A percentile compares a stretch with the other conserved stretches of the same genome.
These are phyloP conservation scores for Eurois occulta DNA, from an alignment of 2,888 invertebrate genomes.

Conservation along the genomic window DNA sequence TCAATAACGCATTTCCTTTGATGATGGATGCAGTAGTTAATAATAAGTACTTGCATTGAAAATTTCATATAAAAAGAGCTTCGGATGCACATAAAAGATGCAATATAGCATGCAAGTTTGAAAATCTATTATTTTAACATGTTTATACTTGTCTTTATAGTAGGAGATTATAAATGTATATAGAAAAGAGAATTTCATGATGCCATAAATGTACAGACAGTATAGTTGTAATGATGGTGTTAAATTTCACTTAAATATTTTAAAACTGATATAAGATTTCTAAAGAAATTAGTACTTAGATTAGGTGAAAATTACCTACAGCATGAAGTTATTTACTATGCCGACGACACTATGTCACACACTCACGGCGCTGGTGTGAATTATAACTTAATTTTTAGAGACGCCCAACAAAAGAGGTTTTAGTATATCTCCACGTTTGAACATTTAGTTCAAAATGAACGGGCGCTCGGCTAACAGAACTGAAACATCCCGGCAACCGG, in stretches of 20 bases:
- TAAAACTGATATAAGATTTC: background rate
- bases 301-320: background rate
- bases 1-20: background rate
- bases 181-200: background rate
- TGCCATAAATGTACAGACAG: background rate
- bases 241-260: background rate
- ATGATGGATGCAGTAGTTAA: background rate
- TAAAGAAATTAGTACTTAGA: background rate
- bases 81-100: background rate
- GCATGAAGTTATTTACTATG: background rate
- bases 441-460: slow-evolving; percentile 64
- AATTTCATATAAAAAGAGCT: background rate
- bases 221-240: background rate
- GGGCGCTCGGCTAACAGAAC: slow-evolving; percentile 63
- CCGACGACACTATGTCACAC: background rate
- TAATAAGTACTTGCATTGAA: background rate
- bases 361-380: slow-evolving; percentile 6
- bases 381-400: slow-evolving; percentile 43
- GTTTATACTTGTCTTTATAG: background rate
- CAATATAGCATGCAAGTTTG: background rate
- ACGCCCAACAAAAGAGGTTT: slow-evolving; percentile 37
- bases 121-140: background rate
- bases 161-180: background rate
- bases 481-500: slow-evolving; percentile 67
- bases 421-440: slow-evolving; percentile 26